phyloP scores from a whole-genome alignment of 2,113 vertebrate genomes.

The Verasper variegatus region DNA sequence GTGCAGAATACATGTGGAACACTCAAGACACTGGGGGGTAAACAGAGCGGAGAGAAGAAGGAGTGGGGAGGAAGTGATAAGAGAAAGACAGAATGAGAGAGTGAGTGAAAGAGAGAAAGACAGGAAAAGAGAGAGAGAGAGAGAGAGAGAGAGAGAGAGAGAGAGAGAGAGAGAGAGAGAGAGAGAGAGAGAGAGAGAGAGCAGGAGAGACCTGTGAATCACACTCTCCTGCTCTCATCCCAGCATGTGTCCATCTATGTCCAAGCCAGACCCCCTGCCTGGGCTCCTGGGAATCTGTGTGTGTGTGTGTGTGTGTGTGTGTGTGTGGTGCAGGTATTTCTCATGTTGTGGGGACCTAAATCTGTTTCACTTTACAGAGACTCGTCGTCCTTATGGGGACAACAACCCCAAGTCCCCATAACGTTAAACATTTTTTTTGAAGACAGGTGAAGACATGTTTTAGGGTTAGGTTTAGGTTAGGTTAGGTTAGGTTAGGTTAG shows the following conservation, averaged over 20 bases:
- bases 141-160: slow-evolving; percentile 8
- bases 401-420: too few species aligned
- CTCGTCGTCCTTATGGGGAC: too few species aligned
- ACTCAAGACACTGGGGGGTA: slow-evolving; percentile 53
- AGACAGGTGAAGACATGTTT: too few species aligned
- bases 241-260: slow-evolving; percentile 72
- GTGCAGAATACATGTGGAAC: slow-evolving; percentile 68
- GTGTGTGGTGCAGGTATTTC: too few species aligned
- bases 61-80: slow-evolving; percentile 43
- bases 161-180: slow-evolving; percentile 20
- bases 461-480: too few species aligned
- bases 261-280: slow-evolving; percentile 68
- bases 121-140: too few species aligned
- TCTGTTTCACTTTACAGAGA: too few species aligned
- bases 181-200: slow-evolving; percentile 3
- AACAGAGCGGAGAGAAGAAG: slow-evolving; percentile 44
- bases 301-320: slow-evolving; percentile 36
- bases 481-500: too few species aligned
- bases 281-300: slow-evolving; percentile 53
- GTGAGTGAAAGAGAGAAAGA: slow-evolving; percentile 25
- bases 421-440: too few species aligned
- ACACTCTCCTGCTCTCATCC: slow-evolving; percentile 67
- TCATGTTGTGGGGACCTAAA: too few species aligned
- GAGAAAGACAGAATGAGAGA: slow-evolving; percentile 45
- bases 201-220: slow-evolving; percentile 58